phyloP scores from a whole-genome alignment of 2,113 vertebrate genomes.

The Hoplias malabaricus region DNA sequence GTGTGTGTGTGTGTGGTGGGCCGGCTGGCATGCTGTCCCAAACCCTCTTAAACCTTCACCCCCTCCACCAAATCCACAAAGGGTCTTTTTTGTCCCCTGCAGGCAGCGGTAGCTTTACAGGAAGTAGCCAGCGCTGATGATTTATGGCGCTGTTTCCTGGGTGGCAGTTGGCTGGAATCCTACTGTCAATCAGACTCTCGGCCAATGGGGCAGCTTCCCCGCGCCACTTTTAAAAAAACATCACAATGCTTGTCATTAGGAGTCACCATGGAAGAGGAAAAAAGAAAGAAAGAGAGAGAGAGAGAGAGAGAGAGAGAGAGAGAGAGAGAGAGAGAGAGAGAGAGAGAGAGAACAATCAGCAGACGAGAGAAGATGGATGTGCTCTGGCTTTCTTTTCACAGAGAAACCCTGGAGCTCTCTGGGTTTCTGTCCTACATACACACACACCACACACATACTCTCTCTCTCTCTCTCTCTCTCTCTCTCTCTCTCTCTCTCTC shows the following conservation, averaged over 20 bases:
- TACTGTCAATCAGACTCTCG: conserved; percentile 87
- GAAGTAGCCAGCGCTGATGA: conserved; percentile 92
- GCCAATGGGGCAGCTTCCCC: conserved; percentile 83
- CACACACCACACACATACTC: conserved; percentile 90
- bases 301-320: neutral
- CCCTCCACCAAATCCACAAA: conserved; percentile 76
- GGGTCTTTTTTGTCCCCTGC: conserved; percentile 87
- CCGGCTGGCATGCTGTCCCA: conserved; percentile 40
- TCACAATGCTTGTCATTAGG: conserved; percentile 97
- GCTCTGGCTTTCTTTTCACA: no score
- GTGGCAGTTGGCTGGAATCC: conserved; percentile 94
- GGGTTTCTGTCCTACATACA: neutral
- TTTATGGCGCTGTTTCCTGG: conserved; percentile 95
- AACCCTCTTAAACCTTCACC: conserved; percentile 56
- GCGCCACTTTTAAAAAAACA: conserved; percentile 81
- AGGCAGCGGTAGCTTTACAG: conserved; percentile 82
- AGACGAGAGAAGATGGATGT: conserved; percentile 90
- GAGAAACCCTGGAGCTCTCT: no score
- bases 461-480: conserved; percentile 83
- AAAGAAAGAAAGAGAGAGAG: conserved; percentile 13
- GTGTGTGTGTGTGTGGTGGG: conserved; percentile 16
- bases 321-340: conserved; percentile 79
- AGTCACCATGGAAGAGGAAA: conserved; percentile 63
- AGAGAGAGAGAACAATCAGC: conserved; percentile 84
- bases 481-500: conserved; percentile 72